Percentiles rank a stretch among this genome's conserved stretches.
Conservation (phyloP, 2,113 vertebrate genomes). For the Hydrolagus affinis region DNA sequence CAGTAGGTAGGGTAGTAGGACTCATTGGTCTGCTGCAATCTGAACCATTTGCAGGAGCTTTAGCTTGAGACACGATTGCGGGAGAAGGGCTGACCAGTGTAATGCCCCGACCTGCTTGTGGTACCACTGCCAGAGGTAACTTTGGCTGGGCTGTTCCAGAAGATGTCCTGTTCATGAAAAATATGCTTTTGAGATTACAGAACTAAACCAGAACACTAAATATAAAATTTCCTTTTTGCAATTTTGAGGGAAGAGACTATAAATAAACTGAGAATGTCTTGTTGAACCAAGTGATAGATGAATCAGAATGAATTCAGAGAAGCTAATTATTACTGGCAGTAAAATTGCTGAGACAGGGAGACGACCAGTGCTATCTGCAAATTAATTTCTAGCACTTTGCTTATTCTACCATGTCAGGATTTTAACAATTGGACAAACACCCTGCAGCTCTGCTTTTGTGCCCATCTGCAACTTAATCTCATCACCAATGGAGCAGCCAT, state of each 20-base stretch:
- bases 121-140: constrained; percentile 64
- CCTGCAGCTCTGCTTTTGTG: not conserved
- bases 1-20: constrained; percentile 53
- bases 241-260: not conserved
- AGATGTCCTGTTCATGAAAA: constrained; percentile 54
- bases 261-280: not conserved
- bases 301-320: not conserved
- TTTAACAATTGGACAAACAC: not conserved
- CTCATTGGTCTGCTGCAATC: constrained; percentile 57
- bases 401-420: not conserved
- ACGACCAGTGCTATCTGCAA: not conserved
- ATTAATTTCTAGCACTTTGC: no score
- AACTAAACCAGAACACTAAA: not conserved
- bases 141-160: constrained; percentile 78
- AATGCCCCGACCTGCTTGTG: constrained; percentile 68
- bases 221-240: not conserved
- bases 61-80: constrained; percentile 51
- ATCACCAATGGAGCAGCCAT: not conserved
- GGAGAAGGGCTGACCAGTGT: constrained; percentile 70
- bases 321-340: not conserved
- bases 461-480: not conserved
- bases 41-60: constrained; percentile 63
- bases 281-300: not conserved
- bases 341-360: not conserved
- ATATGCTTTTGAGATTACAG: not conserved